phyloP scores from a whole-genome alignment of 2,797 vertebrate genomes.

The Sarcophilus harrisii region DNA sequence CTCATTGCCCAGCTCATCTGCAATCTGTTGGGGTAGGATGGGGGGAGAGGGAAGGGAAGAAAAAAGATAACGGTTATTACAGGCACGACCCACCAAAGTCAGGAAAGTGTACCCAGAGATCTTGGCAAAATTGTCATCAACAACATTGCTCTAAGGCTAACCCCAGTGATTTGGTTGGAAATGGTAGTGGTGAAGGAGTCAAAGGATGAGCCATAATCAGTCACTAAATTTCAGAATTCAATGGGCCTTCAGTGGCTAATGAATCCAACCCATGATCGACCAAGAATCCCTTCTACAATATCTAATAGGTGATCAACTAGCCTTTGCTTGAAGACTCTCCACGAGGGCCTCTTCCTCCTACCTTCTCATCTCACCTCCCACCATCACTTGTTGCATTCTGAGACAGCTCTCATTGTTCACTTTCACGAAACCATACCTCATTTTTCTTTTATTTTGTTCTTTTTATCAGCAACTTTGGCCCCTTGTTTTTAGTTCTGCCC shows the following conservation, averaged over 20 bases:
- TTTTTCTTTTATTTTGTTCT: not conserved
- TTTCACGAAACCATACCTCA: not conserved
- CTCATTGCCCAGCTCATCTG: conserved; percentile 91
- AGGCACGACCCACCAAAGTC: not conserved
- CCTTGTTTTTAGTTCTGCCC: not conserved
- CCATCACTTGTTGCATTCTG: not conserved
- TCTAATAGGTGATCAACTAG: not conserved
- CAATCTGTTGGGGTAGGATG: conserved; percentile 85
- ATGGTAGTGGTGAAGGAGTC: not conserved
- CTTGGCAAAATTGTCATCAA: not conserved
- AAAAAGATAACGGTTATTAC: conserved; percentile 11
- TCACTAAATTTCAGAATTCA: not conserved
- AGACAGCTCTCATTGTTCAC: not conserved
- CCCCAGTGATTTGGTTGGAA: not conserved
- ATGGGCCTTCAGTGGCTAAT: not conserved
- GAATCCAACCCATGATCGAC: not conserved
- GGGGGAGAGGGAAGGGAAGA: not conserved
- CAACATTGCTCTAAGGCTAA: not conserved
- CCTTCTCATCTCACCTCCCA: not conserved
- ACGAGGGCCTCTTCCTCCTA: not conserved
- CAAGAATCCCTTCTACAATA: not conserved
- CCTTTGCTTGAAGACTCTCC: not conserved
- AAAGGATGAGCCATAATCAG: not conserved
- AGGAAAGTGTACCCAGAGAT: not conserved
- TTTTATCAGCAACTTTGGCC: not conserved